Evolutionary conservation across 2,113 vertebrate species (phyloP).

Genomic region (Cyanoramphus novaezelandiae): DNA sequence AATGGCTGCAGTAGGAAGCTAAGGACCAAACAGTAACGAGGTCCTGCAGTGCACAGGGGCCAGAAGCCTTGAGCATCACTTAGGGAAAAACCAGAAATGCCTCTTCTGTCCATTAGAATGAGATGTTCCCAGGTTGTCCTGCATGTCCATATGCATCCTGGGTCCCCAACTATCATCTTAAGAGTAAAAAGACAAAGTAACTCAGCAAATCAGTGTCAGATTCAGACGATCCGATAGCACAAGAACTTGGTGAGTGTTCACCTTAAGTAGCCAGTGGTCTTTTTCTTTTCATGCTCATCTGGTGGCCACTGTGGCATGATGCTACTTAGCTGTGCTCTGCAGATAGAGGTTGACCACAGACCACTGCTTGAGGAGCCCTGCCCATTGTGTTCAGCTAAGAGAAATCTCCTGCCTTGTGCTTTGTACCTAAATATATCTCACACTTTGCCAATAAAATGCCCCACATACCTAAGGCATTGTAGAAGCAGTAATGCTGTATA

Average conservation of each 20-base stretch:
- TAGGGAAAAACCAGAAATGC: background rate
- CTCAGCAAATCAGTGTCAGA: background rate
- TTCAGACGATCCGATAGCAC: background rate
- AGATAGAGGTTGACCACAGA: background rate
- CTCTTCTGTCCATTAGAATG: background rate
- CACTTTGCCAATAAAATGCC: background rate
- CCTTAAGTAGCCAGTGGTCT: background rate
- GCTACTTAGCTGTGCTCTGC: background rate
- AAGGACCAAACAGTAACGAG: background rate
- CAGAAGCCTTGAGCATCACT: background rate
- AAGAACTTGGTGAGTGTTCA: background rate
- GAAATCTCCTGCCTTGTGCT: background rate
- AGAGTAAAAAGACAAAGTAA: background rate
- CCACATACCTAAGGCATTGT: background rate
- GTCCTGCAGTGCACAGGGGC: background rate
- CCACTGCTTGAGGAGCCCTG: background rate
- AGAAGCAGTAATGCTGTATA: background rate
- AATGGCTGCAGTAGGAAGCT: background rate
- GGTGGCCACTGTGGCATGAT: background rate
- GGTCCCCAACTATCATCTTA: background rate
- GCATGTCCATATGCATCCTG: background rate
- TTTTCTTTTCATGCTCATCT: background rate
- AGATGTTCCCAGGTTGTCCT: background rate
- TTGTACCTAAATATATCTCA: background rate
- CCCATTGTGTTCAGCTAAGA: background rate